phyloP scores from a whole-genome alignment of 2,888 invertebrate genomes.

The Pheosia gnoma region DNA sequence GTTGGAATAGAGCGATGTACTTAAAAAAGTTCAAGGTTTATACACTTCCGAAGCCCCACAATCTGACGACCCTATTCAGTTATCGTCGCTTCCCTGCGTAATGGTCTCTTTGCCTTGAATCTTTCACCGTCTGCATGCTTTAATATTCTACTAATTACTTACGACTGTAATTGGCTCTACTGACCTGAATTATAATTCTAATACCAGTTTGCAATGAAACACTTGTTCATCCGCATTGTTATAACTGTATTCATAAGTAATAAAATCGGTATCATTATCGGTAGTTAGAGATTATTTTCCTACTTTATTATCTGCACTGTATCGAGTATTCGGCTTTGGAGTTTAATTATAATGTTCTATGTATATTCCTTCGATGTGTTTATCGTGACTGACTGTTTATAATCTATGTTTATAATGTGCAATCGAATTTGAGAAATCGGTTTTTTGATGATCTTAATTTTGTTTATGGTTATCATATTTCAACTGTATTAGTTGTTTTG shows the following conservation, averaged over 20 bases:
- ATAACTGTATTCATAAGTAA: conserved; percentile 24
- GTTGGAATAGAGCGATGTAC: too few relatives aligned
- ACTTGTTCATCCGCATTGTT: conserved; percentile 14
- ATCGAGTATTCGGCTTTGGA: conserved; percentile 28
- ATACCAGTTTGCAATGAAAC: conserved; percentile 21
- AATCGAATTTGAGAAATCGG: not conserved
- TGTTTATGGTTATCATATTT: not conserved
- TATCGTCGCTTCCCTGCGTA: not conserved
- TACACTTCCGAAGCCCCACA: too few relatives aligned
- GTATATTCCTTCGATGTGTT: conserved; percentile 26
- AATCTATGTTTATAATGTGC: conserved; percentile 30
- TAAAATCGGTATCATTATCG: conserved; percentile 31
- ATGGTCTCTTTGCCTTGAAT: conserved; percentile 27
- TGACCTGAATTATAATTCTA: conserved; percentile 30
- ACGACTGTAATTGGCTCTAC: conserved; percentile 23
- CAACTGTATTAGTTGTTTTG: too few relatives aligned
- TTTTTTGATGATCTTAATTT: not conserved
- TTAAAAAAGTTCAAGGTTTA: too few relatives aligned
- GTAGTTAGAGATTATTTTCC: conserved; percentile 29
- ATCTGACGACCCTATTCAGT: too few relatives aligned
- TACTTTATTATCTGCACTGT: conserved; percentile 22
- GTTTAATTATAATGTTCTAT: conserved; percentile 22
- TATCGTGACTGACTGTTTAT: conserved; percentile 40
- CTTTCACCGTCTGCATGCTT: conserved; percentile 19
- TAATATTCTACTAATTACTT: conserved; percentile 23